These are phyloP conservation scores for Pelmatolapia mariae DNA, from an alignment of 2,113 vertebrate species.

Conservation along the genomic window DNA sequence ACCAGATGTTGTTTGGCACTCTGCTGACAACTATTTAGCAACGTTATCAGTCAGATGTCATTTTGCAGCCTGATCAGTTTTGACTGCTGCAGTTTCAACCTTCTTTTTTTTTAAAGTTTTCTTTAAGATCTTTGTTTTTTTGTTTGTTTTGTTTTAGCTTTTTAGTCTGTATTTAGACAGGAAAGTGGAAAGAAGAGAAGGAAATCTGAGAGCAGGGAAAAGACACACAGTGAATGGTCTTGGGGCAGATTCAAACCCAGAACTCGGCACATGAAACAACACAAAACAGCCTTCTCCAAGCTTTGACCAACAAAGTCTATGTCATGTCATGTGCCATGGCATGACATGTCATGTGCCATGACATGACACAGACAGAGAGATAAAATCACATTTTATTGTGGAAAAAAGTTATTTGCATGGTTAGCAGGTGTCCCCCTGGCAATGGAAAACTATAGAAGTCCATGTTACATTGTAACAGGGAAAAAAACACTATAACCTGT, in stretches of 20 bases:
- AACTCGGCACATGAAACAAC: not conserved
- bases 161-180: not conserved
- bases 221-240: not conserved
- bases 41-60: not conserved
- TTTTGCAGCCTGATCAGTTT: not conserved
- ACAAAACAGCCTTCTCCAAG: not conserved
- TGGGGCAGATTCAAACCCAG: not conserved
- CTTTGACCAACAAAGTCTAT: not conserved
- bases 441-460: not conserved
- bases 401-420: not conserved
- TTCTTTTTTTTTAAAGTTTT: too few species aligned
- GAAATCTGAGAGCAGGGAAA: not conserved
- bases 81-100: not conserved
- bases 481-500: fast-evolving
- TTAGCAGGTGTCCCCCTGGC: not conserved
- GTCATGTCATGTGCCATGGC: not conserved
- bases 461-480: not conserved
- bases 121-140: not conserved
- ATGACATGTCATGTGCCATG: not conserved
- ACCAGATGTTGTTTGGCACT: not conserved
- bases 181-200: not conserved
- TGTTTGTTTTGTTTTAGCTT: not conserved
- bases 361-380: not conserved
- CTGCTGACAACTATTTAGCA: not conserved
- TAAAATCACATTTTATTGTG: not conserved